Evolutionary conservation across 2,888 invertebrate species (phyloP), one percentile per base, ranked within the genome.

Genomic region (Ptilodon capucinus): DNA sequence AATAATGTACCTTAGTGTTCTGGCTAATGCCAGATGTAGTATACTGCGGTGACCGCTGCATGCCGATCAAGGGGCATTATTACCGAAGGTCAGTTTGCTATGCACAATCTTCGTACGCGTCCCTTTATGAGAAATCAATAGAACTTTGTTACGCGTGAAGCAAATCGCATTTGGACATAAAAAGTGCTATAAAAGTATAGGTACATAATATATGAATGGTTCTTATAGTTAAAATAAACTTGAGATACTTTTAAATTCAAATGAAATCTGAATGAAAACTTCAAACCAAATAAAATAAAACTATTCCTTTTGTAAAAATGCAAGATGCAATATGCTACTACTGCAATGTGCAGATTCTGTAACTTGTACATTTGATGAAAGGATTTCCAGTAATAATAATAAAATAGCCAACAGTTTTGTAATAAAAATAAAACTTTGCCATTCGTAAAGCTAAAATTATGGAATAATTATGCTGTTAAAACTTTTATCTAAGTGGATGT

Each of bases 31-130:
- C 75, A 77, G 79, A 82, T 81, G 80, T 79, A 74, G 70, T 67
- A 66, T 68, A 70, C 68, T 72, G 68, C 68, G 65, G 64, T 66
- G 67, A 71, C 65, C 66, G 67, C 64, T 75, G 75, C 76, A 74
- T 64, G 54, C 60, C 66, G 71, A 74, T 74, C 66, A 71, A 74
- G 76, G 66, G 72, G 70, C 76, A 75, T 78, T 76, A 77, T 84
- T 84, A 73, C 51, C 69, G 80, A 83, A 86, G 84, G 83, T 85
- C 80, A 84, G 82, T 81, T 76, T 65, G 70, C 77, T 74, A 79
- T 79, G 73, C 76, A 74, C 74, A 76, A 79, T 77, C 63, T 67
- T 68, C 60, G 57, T 54, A 64, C 62, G 55, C 57, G 63, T 64
- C 57, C 64, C 58, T 64, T 64, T 69, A 69, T 63, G 61, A 61